Conservation (phyloP, 2,113 vertebrate species). For the Myotis brandtii region DNA sequence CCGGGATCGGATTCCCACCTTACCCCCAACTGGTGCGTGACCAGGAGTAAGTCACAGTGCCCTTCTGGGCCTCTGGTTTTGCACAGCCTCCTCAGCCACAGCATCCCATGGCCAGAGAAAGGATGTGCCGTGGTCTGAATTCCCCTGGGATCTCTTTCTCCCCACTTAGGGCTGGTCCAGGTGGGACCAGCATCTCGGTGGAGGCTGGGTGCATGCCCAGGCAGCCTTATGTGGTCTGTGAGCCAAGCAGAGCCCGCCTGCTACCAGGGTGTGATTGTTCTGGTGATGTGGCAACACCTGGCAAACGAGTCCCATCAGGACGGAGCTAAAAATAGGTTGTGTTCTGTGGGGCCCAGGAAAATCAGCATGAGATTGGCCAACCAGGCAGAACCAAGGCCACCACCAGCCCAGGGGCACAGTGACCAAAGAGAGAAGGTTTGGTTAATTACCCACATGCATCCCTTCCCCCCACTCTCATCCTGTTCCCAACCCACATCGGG, state of each 20-base stretch:
- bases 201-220: slow-evolving; percentile 64
- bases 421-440: background rate
- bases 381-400: background rate
- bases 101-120: background rate
- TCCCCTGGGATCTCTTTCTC: slow-evolving; percentile 47
- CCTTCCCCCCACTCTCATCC: background rate
- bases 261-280: slow-evolving; percentile 65
- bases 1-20: background rate
- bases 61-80: background rate
- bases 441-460: background rate
- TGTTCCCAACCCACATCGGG: too few relatives aligned
- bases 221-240: slow-evolving; percentile 35
- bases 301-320: slow-evolving; percentile 65
- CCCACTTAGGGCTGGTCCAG: background rate
- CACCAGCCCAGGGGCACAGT: background rate
- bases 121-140: background rate
- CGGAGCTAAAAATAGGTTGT: slow-evolving; percentile 74
- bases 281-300: slow-evolving; percentile 63
- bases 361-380: background rate
- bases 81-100: background rate
- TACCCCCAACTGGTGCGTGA: background rate
- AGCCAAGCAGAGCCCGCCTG: slow-evolving; percentile 52
- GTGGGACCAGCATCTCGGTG: background rate
- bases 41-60: background rate
- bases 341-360: slow-evolving; percentile 13